Evolutionary conservation across 1,140 invertebrate genomes (phyloP).

Genomic region (Drosophila parvula): DNA sequence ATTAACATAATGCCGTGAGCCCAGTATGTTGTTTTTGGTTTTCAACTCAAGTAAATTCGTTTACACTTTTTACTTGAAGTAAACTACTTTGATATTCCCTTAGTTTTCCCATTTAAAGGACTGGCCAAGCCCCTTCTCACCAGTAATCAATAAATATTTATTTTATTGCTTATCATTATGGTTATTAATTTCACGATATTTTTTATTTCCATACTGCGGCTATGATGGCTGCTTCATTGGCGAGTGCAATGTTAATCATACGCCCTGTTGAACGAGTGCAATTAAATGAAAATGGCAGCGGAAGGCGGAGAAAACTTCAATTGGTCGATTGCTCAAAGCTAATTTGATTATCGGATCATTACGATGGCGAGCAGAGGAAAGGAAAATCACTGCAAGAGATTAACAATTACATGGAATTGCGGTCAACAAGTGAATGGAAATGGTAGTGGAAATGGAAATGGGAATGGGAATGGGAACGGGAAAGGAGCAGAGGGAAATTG

Average conservation of each 20-base stretch:
- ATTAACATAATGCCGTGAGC: too few species aligned
- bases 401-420: constrained; percentile 72
- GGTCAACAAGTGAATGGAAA: constrained; percentile 55
- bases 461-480: background rate
- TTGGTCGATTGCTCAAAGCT: constrained; percentile 51
- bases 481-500: too few species aligned
- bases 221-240: constrained; percentile 1
- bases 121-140: too few species aligned
- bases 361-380: background rate
- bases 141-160: background rate
- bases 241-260: constrained; percentile 61
- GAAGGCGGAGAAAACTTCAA: constrained; percentile 7
- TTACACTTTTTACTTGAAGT: too few species aligned
- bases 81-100: background rate
- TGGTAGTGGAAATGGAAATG: background rate
- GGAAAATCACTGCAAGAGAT: constrained; percentile 72
- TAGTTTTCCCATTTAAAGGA: background rate
- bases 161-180: background rate
- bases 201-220: background rate
- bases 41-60: too few species aligned
- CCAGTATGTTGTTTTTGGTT: too few species aligned
- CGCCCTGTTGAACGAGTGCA: constrained; percentile 63
- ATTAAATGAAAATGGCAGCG: constrained; percentile 38
- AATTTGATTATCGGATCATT: constrained; percentile 64
- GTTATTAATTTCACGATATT: background rate